Evolutionary conservation across 2,113 vertebrate species (phyloP), one percentile per base, ranked within the genome.

Genomic region (Bubo scandiacus): DNA sequence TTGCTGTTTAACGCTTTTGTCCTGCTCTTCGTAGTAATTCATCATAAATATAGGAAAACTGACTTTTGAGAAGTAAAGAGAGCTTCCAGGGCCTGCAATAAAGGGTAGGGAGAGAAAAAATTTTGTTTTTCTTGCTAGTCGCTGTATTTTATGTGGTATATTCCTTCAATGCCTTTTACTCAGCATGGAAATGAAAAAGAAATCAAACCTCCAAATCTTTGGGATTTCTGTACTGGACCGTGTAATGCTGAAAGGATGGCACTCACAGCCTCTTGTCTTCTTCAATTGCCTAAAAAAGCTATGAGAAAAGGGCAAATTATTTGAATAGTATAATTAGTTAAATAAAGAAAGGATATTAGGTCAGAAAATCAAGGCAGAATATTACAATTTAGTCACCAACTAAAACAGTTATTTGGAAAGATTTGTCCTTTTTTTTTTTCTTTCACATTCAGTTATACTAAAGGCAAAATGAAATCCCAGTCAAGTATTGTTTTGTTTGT

Each of bases 261-360:
- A 14, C 74, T 63, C 13, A 11, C 18, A 11, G 52, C 26, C 62
- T 34, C 26, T 65, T 47, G 21, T 40, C 43, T 34, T 88, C 21
- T 9, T 79, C 54, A 13, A 10, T 38, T 22, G 79, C 68, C 81
- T 14, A 61, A 57, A 29, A 57, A 54, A 62, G 5, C 42, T 11
- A 8, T 29, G 32, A 66, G 32, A 22, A 81, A 86, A 94, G 40
- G 68, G 73, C 75, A 89, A 74, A 72, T 95, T 65, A 81, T 89
- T 88, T 73, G 34, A 96, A 89, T 57, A 52, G 72, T 42, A 51
- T 71, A 80, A 86, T 84, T 79, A 95, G 67, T 86, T 88, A 85
- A 62, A 42, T 62, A 55, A 32, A 88, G 84, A 26, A 80, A 77
- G 43, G 43, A 9, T 38, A 14, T 30, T 23, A 83, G 66, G 58